A percentile compares a stretch with the other conserved stretches of the same genome.
Evolutionary conservation across 2,888 invertebrate species (phyloP).

Genomic region (Gymnocheta viridis): DNA sequence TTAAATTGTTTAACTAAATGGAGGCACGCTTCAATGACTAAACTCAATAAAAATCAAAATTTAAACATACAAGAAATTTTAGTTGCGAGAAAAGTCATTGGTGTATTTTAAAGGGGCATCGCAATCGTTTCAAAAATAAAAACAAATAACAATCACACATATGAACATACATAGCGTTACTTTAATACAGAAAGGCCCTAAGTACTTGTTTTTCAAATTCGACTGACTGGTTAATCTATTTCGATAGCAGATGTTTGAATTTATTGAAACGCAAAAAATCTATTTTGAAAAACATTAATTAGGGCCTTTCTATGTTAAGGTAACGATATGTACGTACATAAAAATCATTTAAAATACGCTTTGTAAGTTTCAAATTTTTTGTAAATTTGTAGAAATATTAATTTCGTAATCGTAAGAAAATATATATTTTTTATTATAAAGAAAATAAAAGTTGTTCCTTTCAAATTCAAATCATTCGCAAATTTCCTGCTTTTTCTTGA

Average conservation of each 20-base stretch:
- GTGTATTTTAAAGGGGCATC: background rate
- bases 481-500: background rate
- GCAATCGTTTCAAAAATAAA: background rate
- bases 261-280: no score
- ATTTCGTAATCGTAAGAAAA: background rate
- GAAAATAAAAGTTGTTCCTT: background rate
- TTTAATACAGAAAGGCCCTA: no score
- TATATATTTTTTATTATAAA: background rate
- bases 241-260: no score
- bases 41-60: conserved; percentile 28
- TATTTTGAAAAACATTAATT: no score
- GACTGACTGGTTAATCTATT: no score
- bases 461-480: background rate
- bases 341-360: background rate
- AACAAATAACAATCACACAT: background rate
- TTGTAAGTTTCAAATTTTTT: background rate
- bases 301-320: no score
- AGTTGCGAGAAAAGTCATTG: background rate
- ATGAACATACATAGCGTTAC: no score
- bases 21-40: conserved; percentile 64
- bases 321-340: background rate
- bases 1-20: conserved; percentile 44
- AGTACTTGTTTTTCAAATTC: no score
- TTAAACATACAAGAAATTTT: background rate
- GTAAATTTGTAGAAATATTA: background rate